Base-by-base conservation (phyloP, 1,140 invertebrate species). In the Apis cerana region DNA sequence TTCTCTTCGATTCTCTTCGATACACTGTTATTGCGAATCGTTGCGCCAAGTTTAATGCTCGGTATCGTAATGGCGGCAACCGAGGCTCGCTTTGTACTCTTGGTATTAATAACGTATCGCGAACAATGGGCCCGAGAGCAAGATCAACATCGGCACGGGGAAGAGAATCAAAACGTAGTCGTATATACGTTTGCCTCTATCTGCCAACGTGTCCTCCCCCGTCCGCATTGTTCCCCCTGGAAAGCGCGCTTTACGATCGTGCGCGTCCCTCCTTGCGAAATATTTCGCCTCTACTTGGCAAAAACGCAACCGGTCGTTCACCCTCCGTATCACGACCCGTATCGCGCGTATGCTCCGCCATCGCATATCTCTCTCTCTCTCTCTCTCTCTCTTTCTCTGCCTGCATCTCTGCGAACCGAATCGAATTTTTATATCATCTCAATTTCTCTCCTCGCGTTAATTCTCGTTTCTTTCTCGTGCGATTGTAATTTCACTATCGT, bases 91-190 rank as follows among this genome's bases (percentile, higher is more conserved):
- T 59, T 64, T 56, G 50, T 61, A 82, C 75, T n/a, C 21, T 5
- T 43, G 21, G 21, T 74, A 84, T 86, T 80, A 84, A 86, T 80
- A 87, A 81, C 70, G 81, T 80, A 75, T 76, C 43, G 52, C 54
- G 65, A 61, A 74, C 62, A 75, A 77, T 74, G 54, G 59, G 50
- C 19, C 48, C 50, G 68, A 87, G 72, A 83, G 72, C 80, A 85
- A 86, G 27, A 85, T 78, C 68, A 85, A 82, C 75, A 82, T 19
- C 27, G 3, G n/a, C n/a, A 52, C 0, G 7, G 17, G 15, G 65
- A 64, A 56, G 75, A 52, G 80, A 76, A 33, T 69, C 64, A 23
- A 68, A 80, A 59, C 69, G 61, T 19, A 67, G 52, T 48, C 11
- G 62, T 43, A 58, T 43, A 50, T 62, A 3, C 12, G 12, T 23